Evolutionary conservation across 2,797 vertebrate genomes (phyloP).

Genomic region (Cuniculus paca): DNA sequence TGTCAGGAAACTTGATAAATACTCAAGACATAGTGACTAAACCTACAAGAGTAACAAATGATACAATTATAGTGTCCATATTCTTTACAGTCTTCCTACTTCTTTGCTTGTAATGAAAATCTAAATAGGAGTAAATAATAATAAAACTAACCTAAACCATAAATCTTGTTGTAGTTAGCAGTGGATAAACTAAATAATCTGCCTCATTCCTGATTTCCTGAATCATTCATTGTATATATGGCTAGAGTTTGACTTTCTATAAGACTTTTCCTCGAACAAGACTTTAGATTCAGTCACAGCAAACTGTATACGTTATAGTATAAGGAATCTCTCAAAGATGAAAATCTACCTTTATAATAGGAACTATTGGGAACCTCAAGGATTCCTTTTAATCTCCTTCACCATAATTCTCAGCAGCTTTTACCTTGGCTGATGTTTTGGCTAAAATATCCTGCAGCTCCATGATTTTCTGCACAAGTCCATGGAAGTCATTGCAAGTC

Average conservation of each 20-base stretch:
- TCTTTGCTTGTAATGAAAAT: background rate
- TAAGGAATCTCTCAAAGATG: slow-evolving; percentile 59
- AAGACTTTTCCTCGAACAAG: slow-evolving; percentile 38
- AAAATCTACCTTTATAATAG: slow-evolving; percentile 53
- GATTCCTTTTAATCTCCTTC: background rate
- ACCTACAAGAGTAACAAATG: background rate
- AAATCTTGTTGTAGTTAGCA: slow-evolving; percentile 69
- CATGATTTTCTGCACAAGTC: slow-evolving; percentile 99
- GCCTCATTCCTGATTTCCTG: slow-evolving; percentile 65
- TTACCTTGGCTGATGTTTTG: slow-evolving; percentile 99
- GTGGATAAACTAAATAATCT: slow-evolving; percentile 41
- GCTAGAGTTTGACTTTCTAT: slow-evolving; percentile 69
- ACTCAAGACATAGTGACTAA: background rate
- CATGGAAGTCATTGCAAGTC: slow-evolving; percentile 99
- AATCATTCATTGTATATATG: slow-evolving; percentile 69
- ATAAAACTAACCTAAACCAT: slow-evolving; percentile 1
- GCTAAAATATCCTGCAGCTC: slow-evolving; percentile 98
- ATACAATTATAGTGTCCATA: background rate
- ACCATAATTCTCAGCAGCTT: slow-evolving; percentile 2
- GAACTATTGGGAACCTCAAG: background rate
- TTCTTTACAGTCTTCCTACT: background rate
- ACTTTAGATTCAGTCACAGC: slow-evolving; percentile 58
- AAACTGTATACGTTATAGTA: background rate
- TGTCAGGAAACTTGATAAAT: background rate
- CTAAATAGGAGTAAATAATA: slow-evolving; percentile 54